Conservation (phyloP, 1,140 invertebrate species). For the Drosophila biarmipes region DNA sequence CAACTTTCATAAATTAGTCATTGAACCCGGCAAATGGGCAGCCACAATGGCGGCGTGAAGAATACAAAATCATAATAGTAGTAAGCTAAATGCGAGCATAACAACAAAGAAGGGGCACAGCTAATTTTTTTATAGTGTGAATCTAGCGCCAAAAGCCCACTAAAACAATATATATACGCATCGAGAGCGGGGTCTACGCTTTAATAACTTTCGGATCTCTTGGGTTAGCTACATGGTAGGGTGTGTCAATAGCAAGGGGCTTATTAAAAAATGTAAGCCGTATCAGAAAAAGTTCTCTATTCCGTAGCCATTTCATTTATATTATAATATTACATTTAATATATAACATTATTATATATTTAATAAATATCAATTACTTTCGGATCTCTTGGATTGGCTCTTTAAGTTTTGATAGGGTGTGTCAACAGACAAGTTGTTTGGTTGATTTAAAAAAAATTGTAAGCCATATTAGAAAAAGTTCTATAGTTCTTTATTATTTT, state of each 20-base stretch:
- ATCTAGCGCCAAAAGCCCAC: constrained; percentile 50
- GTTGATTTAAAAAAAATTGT: too few relatives aligned
- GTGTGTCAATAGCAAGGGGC: not conserved
- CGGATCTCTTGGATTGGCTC: too few relatives aligned
- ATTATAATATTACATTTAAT: too few relatives aligned
- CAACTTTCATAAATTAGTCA: constrained; percentile 81
- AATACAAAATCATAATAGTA: constrained; percentile 44
- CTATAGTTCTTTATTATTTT: too few relatives aligned
- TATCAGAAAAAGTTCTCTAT: too few relatives aligned
- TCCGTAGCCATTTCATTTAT: too few relatives aligned
- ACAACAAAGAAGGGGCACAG: constrained; percentile 42
- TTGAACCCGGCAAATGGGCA: constrained; percentile 57
- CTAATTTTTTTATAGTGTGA: constrained; percentile 79
- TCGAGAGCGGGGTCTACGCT: constrained; percentile 68
- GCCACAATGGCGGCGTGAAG: constrained; percentile 33
- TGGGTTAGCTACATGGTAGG: not conserved
- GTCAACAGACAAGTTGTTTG: too few relatives aligned
- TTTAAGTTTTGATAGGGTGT: too few relatives aligned
- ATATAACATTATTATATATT: too few relatives aligned
- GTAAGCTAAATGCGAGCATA: constrained; percentile 64
- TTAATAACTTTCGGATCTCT: constrained; percentile 65
- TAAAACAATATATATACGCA: constrained; percentile 75
- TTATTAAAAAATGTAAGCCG: not conserved
- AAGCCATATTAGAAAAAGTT: too few relatives aligned
- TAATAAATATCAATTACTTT: too few relatives aligned